Percentiles rank a stretch among this genome's conserved stretches.
Evolutionary conservation across 2,113 vertebrate genomes (phyloP).

Genomic region (Toxotes jaculatrix): DNA sequence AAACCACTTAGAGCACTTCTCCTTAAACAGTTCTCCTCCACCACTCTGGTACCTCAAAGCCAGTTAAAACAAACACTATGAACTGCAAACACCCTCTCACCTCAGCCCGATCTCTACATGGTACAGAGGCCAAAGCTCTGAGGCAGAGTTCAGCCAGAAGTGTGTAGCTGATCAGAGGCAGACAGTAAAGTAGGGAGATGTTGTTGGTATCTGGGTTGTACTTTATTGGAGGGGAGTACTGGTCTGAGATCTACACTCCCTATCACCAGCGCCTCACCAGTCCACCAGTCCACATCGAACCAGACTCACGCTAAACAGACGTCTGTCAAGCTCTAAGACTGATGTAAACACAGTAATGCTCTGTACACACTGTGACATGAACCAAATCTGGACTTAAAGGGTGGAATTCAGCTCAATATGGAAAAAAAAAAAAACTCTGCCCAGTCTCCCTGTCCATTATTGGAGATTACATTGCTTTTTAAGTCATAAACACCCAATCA

Average conservation of each 20-base stretch:
- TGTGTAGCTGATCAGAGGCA: not conserved
- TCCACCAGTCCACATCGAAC: not conserved
- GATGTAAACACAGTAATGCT: conserved; percentile 33
- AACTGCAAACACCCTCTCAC: not conserved
- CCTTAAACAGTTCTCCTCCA: not conserved
- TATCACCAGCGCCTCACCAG: conserved; percentile 12
- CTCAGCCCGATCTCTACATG: conserved; percentile 24
- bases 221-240: not conserved
- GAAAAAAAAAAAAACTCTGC: not conserved
- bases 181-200: conserved; percentile 3
- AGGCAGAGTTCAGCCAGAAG: conserved; percentile 14
- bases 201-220: conserved; percentile 9
- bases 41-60: not conserved
- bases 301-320: conserved; percentile 23
- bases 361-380: conserved; percentile 12
- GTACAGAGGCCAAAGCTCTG: conserved; percentile 45
- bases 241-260: not conserved
- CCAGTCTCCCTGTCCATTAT: not conserved
- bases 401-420: not conserved
- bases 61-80: conserved; percentile 23
- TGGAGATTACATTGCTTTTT: not conserved
- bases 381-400: not conserved
- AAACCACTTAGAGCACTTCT: not conserved
- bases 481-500: not conserved
- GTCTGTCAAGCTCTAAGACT: conserved; percentile 2